A percentile compares a stretch with the other conserved stretches of the same genome.
These are phyloP conservation scores for Lutraria rhynchaena DNA, from an alignment of 1,140 invertebrate genomes.

Conservation along the genomic window DNA sequence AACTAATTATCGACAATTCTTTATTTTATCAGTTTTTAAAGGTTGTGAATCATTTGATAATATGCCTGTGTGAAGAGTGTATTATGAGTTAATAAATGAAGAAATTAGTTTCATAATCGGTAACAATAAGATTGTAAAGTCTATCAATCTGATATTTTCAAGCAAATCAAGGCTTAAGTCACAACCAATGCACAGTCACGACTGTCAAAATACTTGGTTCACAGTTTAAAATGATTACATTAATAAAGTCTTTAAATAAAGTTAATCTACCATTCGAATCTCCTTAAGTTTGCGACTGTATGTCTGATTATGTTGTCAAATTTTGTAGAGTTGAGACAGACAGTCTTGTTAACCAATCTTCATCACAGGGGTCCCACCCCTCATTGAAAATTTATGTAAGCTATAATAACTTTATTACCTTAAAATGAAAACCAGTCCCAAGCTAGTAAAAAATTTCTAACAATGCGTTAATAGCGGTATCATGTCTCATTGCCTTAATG, in stretches of 20 bases:
- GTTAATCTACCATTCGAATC: constrained; percentile 27
- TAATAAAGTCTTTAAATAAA: constrained; percentile 32
- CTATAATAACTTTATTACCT: constrained; percentile 38
- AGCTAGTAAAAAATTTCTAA: constrained; percentile 9
- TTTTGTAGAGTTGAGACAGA: constrained; percentile 16
- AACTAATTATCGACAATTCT: too few relatives aligned
- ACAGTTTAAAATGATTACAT: constrained; percentile 33
- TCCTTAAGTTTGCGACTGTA: constrained; percentile 21
- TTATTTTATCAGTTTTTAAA: too few relatives aligned
- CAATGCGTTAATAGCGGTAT: too few relatives aligned
- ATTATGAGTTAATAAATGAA: too few relatives aligned
- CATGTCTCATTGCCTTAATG: too few relatives aligned
- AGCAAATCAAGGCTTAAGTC: too few relatives aligned
- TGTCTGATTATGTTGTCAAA: constrained; percentile 52
- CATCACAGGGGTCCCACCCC: constrained; percentile 40
- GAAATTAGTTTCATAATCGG: too few relatives aligned
- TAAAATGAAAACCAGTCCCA: constrained; percentile 27
- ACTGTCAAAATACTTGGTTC: not conserved
- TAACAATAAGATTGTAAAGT: too few relatives aligned
- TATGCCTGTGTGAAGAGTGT: too few relatives aligned
- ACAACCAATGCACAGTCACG: too few relatives aligned
- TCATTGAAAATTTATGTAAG: constrained; percentile 46
- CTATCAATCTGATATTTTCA: too few relatives aligned
- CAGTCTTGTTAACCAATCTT: constrained; percentile 40
- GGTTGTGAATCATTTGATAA: too few relatives aligned